Evolutionary conservation across 2,113 vertebrate genomes (phyloP), one percentile per base, ranked within the genome.

Genomic region (Aldabrachelys gigantea): DNA sequence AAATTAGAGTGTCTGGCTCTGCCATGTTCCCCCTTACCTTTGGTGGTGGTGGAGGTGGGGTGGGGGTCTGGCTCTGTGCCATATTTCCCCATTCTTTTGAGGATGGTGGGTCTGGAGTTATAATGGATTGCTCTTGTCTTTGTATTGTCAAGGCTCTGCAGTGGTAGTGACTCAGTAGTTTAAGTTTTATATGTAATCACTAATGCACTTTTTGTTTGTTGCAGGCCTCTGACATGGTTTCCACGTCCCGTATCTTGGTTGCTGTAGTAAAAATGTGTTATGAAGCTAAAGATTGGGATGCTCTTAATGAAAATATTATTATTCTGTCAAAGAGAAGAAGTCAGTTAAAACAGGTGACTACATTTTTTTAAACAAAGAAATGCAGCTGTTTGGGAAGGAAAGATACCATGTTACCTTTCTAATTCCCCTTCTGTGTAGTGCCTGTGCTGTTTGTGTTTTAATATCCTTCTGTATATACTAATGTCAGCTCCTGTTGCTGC

Each of bases 261-360:
- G 99, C 99, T 89, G 99, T 99, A 83, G 99, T 99, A 94, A 99
- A 99, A 97, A 99, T 99, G 98, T 99, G 99, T 97, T 99, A 99
- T 0, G 99, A 99, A 94, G 99, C 99, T 50, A 99, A 99, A 97
- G 99, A 99, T 93, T 99, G 99, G 99, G 99, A 99, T 97, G 98
- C 99, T 69, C 98, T 99, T 90, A 99, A 99, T 97, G 99, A 99
- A 98, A 99, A 99, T 96, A 99, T 99, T 97, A 99, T 99, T 98
- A 98, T 99, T 95, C 98, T 99, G 19, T 99, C 99, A 12, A 99
- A 99, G 98, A 99, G 99, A 95, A 98, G 99, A 97, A 99, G 99
- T 98, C 99, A 99, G 90, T 98, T 99, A 94, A 99, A 99, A 98
- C 99, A 99, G 98, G 99, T 99, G 85, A 96, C 93, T 95, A 27